Evolutionary conservation across 1,140 invertebrate species (phyloP).

Genomic region (Lordiphosa mommai): DNA sequence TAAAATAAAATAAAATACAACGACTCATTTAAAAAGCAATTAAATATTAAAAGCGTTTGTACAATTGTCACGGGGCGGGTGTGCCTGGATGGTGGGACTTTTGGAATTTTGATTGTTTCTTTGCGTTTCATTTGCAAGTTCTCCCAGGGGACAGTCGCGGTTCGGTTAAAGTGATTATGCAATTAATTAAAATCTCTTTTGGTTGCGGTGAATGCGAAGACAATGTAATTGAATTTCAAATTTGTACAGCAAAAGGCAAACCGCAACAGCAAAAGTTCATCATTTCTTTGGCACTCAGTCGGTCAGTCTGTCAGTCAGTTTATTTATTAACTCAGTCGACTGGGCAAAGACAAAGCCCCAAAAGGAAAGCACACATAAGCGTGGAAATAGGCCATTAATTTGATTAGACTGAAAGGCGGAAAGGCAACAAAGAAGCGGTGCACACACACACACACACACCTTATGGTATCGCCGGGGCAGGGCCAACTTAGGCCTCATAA

Average conservation of each 20-base stretch:
- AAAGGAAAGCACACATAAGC: conserved; percentile 31
- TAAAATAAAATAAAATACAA: conserved; percentile 75
- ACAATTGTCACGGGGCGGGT: conserved; percentile 30
- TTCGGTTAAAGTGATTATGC: conserved; percentile 71
- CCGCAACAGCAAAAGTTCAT: conserved; percentile 5
- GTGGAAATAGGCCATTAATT: conserved; percentile 71
- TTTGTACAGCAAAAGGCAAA: conserved; percentile 8
- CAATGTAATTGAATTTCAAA: conserved; percentile 11
- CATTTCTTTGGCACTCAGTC: conserved; percentile 31
- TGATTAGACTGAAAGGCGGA: conserved; percentile 50
- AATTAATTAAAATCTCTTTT: conserved; percentile 70
- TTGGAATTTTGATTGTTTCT: conserved; percentile 74
- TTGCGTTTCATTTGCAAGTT: conserved; percentile 60
- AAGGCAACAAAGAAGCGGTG: conserved; percentile 16
- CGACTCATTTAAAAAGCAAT: conserved; percentile 77
- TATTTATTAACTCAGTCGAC: conserved; percentile 6
- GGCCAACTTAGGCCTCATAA: conserved; percentile 62
- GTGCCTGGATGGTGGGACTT: conserved; percentile 26
- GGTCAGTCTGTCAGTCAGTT: conserved; percentile 6
- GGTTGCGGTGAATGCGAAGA: conserved; percentile 39
- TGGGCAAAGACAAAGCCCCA: neutral
- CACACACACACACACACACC: conserved; percentile 50
- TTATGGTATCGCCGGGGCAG: conserved; percentile 45
- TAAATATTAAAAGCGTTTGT: conserved; percentile 78
- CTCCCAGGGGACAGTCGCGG: conserved; percentile 23